Percentiles rank a stretch among this genome's conserved stretches.
Evolutionary conservation across 35 echinoderm and acorn worm genomes (phyloP).

Genomic region (Anneissia japonica): DNA sequence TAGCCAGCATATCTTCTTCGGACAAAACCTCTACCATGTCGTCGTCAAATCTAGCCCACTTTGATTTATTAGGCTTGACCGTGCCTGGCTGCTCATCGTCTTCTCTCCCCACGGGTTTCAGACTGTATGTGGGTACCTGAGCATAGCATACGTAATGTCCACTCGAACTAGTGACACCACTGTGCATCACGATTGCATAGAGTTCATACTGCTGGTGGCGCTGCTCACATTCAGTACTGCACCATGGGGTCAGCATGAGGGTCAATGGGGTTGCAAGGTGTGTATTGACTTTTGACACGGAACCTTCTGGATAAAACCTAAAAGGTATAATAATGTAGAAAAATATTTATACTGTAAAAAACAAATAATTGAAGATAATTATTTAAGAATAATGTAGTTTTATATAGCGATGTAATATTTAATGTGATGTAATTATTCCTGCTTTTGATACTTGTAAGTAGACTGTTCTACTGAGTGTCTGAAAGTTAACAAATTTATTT

Average conservation of each 20-base stretch:
- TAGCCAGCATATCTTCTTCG: not conserved
- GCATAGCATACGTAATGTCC: constrained; percentile 90
- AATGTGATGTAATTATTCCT: not conserved
- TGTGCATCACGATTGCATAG: constrained; percentile 79
- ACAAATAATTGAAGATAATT: not conserved
- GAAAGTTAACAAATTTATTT: not conserved
- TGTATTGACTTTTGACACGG: constrained; percentile 84
- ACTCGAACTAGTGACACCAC: constrained; percentile 81
- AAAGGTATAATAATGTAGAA: not conserved
- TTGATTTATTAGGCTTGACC: not conserved
- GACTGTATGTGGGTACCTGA: constrained; percentile 24
- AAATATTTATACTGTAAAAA: constrained; percentile 10
- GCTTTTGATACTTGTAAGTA: not conserved
- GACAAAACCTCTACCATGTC: not conserved
- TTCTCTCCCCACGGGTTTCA: not conserved
- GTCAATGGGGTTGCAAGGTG: constrained; percentile 59
- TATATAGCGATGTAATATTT: not conserved
- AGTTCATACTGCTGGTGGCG: constrained; percentile 42
- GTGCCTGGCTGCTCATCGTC: not conserved
- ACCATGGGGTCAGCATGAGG: constrained; percentile 69
- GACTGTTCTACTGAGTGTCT: not conserved
- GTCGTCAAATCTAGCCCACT: not conserved
- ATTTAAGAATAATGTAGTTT: not conserved
- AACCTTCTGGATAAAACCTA: constrained; percentile 76
- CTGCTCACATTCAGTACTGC: constrained; percentile 59